Conservation (phyloP, 2,113 vertebrate genomes). For the Burhinus bistriatus region DNA sequence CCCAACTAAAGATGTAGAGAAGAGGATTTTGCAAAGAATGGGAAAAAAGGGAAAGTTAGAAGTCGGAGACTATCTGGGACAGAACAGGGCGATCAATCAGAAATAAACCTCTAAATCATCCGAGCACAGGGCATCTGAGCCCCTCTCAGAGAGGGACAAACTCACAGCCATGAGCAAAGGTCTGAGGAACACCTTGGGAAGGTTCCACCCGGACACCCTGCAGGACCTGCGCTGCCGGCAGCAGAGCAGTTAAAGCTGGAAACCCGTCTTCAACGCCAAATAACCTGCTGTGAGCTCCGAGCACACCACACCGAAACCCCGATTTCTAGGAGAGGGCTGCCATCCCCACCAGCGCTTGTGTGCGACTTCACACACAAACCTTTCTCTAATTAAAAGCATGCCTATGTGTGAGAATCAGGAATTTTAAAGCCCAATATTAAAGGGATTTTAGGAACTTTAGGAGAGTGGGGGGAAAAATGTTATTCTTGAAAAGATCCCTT, state of each 20-base stretch:
- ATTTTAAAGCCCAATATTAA: not conserved
- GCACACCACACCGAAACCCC: not conserved
- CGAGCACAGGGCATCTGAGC: not conserved
- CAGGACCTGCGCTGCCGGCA: not conserved
- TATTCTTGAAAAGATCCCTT: not conserved
- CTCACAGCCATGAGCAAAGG: not conserved
- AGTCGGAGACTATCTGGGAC: not conserved
- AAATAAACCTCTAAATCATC: not conserved
- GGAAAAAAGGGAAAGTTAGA: not conserved
- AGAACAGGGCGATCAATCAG: rapidly evolving
- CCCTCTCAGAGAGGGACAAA: not conserved
- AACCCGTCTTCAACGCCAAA: not conserved
- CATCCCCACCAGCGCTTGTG: not conserved
- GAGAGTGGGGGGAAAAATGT: not conserved
- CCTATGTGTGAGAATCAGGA: not conserved
- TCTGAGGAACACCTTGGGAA: not conserved
- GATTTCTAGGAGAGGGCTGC: not conserved
- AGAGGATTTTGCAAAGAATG: not conserved
- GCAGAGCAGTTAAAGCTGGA: not conserved
- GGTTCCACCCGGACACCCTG: not conserved
- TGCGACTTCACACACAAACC: not conserved
- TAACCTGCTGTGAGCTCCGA: not conserved
- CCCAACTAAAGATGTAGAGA: not conserved
- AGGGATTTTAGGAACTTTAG: not conserved
- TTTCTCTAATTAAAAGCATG: not conserved